Base-by-base conservation (phyloP, 1,140 invertebrate species). In the Sesamia nonagrioides region DNA sequence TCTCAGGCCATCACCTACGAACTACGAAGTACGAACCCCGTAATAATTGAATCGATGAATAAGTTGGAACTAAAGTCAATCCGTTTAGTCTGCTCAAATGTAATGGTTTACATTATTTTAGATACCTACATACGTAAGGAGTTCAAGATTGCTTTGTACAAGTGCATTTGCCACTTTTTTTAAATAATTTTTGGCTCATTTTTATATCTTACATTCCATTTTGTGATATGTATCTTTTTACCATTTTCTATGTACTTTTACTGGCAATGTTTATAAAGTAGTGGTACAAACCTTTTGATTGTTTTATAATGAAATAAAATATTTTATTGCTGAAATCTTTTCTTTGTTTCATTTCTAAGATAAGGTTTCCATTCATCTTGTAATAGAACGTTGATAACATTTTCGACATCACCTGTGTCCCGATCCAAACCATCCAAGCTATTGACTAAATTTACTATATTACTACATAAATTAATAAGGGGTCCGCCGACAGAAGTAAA, bases 251-350 rank as follows among this genome's bases (percentile, higher is more conserved):
- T 45, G 48, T 80, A 66, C 33, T 56, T 81, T 81, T 63, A 68
- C 60, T 73, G 79, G 79, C 82, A 86, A 82, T 83, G 72, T 85
- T 82, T 84, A 78, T 66, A 56, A 77, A 50, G 78, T 84, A 83
- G 82, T 82, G 82, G 82, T 89, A 89, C 82, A 88, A 84, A 85
- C 82, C 82, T 86, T 80, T 81, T 79, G 84, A 86, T 84, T 87
- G 86, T 91, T 89, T 90, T 89, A 87, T 89, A 92, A 86, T 88
- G 78, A 91, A 93, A 91, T 89, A 89, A 89, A 91, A 88, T 92
- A 91, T 92, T 93, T 90, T 92, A 92, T 91, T 90, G 90, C 89
- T 90, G 87, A 86, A 80, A 63, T 63, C 56, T 18, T 54, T 35
- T 27, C 78, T 74, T 71, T 81, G 61, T 82, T 80, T 77, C 71